These are phyloP conservation scores for Meta bourneti DNA, from an alignment of 2,888 invertebrate species.

Conservation along the genomic window DNA sequence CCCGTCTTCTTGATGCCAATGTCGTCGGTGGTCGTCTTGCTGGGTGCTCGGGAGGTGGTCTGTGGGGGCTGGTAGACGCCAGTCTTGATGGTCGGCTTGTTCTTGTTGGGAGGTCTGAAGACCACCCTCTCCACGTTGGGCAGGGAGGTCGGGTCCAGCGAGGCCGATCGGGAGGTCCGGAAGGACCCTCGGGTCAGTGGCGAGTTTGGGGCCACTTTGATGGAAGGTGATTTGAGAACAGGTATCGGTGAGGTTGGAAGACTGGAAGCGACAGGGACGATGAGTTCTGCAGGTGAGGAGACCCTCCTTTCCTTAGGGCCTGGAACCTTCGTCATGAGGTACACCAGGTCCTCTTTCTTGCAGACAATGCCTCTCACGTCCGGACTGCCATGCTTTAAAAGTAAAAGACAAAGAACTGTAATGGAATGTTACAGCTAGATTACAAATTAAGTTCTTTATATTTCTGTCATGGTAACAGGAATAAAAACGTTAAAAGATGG, in stretches of 20 bases:
- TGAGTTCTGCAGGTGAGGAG: constrained; percentile 71
- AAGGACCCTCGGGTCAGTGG: constrained; percentile 59
- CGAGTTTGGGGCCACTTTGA: constrained; percentile 67
- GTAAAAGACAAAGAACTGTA: background rate
- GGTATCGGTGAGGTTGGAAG: constrained; percentile 67
- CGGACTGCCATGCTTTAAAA: constrained; percentile 53
- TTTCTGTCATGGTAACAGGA: too few relatives aligned
- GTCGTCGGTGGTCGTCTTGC: constrained; percentile 50
- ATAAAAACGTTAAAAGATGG: too few relatives aligned
- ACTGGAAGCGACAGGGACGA: constrained; percentile 59
- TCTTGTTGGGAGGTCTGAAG: constrained; percentile 8
- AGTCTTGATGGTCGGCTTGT: constrained; percentile 41
- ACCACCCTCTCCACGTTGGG: constrained; percentile 31
- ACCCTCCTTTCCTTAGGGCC: constrained; percentile 57
- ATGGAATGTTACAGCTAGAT: background rate
- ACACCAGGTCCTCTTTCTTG: constrained; percentile 74
- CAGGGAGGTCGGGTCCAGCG: constrained; percentile 65
- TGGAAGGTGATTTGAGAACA: constrained; percentile 63
- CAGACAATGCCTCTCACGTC: constrained; percentile 73
- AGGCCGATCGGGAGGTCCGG: constrained; percentile 58
- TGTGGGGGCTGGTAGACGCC: constrained; percentile 41
- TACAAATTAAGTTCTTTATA: too few relatives aligned
- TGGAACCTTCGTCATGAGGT: constrained; percentile 44
- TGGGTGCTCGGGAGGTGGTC: background rate
- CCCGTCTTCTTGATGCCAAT: constrained; percentile 56